A percentile compares a stretch with the other conserved stretches of the same genome.
Evolutionary conservation across 2,888 invertebrate genomes (phyloP).

Genomic region (Scaptomyza cyrtandrae): DNA sequence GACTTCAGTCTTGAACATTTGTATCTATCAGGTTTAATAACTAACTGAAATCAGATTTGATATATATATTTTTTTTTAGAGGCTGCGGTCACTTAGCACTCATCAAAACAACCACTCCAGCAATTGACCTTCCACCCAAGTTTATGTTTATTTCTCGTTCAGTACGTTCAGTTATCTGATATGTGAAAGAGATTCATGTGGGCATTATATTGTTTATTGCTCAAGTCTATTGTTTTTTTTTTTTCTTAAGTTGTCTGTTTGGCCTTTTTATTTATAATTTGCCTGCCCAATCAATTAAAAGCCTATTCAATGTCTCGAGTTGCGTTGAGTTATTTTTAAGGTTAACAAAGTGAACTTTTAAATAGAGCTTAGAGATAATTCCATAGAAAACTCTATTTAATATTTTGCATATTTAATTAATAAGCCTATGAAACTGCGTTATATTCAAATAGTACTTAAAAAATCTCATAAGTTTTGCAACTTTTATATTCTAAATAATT

Average conservation of each 20-base stretch:
- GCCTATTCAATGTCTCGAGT: conserved; percentile 42
- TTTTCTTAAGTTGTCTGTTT: conserved; percentile 21
- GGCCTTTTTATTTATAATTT: conserved; percentile 74
- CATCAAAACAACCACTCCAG: conserved; percentile 66
- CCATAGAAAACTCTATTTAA: background rate
- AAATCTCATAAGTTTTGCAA: too few species aligned
- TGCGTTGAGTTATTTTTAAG: conserved; percentile 38
- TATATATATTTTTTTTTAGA: conserved; percentile 25
- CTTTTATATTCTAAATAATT: too few species aligned
- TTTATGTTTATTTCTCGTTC: conserved; percentile 44
- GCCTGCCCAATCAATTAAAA: conserved; percentile 56
- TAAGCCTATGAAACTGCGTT: too few species aligned
- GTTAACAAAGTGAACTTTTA: conserved; percentile 39
- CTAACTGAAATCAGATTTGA: conserved; percentile 19
- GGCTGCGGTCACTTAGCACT: conserved; percentile 63
- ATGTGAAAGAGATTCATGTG: conserved; percentile 25
- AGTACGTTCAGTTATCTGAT: conserved; percentile 31
- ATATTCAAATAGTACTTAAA: too few species aligned
- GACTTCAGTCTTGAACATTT: conserved; percentile 30
- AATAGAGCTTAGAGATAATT: conserved; percentile 13
- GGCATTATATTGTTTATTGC: conserved; percentile 47
- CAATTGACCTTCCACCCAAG: conserved; percentile 62
- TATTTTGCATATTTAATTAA: too few species aligned
- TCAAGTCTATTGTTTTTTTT: background rate
- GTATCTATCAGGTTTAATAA: conserved; percentile 19